Percentiles rank a stretch among this genome's conserved stretches.
Conservation (phyloP, 2,888 invertebrate species). For the Melanotus villosus region DNA sequence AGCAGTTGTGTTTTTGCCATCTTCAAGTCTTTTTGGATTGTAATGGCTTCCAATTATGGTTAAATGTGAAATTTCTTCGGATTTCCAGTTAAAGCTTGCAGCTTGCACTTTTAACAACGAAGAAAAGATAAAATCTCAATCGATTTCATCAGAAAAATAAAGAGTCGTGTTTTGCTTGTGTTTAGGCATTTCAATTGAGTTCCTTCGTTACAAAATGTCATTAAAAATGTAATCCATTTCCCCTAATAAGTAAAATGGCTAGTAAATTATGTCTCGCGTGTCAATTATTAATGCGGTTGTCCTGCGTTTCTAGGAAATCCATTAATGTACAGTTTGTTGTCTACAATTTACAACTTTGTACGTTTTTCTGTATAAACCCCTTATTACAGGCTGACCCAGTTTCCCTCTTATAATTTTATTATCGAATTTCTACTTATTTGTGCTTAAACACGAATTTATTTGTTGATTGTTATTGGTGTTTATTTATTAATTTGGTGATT, state of each 20-base stretch:
- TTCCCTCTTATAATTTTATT: background rate
- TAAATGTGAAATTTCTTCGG: no score
- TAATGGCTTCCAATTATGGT: no score
- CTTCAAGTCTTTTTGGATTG: no score
- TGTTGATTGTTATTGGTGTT: background rate
- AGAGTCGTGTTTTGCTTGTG: background rate
- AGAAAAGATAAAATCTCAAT: no score
- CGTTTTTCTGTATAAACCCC: background rate
- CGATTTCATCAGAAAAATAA: background rate
- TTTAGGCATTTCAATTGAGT: background rate
- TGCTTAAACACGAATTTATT: background rate
- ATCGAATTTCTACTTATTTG: background rate
- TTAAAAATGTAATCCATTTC: slow-evolving; percentile 11
- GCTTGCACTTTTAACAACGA: no score
- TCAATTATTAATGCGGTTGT: slow-evolving; percentile 29
- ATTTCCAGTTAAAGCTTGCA: no score
- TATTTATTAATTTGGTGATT: no score
- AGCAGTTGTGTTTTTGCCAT: no score
- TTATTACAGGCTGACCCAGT: slow-evolving; percentile 1
- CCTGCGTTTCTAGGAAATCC: slow-evolving; percentile 24
- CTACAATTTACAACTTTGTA: slow-evolving; percentile 22
- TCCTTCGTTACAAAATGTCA: background rate
- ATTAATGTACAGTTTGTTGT: slow-evolving; percentile 14
- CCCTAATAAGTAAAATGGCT: slow-evolving; percentile 18
- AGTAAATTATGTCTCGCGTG: slow-evolving; percentile 22